A percentile compares a stretch with the other conserved stretches of the same genome.
Evolutionary conservation across 2,113 vertebrate species (phyloP).

Genomic region (Colistium nudipinnis): DNA sequence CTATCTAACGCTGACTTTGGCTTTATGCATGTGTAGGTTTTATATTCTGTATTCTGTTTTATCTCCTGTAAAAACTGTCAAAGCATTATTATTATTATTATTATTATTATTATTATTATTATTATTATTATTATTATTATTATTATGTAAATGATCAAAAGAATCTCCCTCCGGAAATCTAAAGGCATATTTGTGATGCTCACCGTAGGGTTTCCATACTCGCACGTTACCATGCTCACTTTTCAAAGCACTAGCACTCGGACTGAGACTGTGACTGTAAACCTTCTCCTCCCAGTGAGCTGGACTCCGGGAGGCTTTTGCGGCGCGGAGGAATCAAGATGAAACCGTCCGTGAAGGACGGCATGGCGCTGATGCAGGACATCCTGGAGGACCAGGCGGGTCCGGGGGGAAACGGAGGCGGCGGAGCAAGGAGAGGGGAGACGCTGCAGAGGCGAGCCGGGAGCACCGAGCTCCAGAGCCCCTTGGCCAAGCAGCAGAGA

Average conservation of each 20-base stretch:
- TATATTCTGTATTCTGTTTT: no score
- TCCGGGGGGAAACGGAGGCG: constrained; percentile 29
- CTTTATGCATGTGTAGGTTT: no score
- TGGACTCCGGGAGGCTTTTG: constrained; percentile 77
- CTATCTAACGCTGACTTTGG: no score
- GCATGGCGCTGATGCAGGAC: constrained; percentile 81
- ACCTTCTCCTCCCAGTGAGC: constrained; percentile 22
- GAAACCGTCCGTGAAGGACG: constrained; percentile 77
- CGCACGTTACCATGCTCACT: neutral
- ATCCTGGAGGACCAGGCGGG: constrained; percentile 70
- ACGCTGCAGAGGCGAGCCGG: constrained; percentile 79
- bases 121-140: no score
- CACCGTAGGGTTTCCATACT: neutral
- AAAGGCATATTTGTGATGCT: no score
- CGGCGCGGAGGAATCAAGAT: constrained; percentile 89
- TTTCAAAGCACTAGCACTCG: neutral
- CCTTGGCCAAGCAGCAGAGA: constrained; percentile 77
- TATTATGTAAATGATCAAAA: no score
- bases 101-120: no score
- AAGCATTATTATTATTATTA: no score
- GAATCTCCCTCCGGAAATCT: no score
- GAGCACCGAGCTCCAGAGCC: constrained; percentile 29
- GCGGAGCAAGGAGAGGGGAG: constrained; percentile 30
- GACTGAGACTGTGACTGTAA: neutral
- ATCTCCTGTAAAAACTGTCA: no score